Evolutionary conservation across 2,888 invertebrate genomes (phyloP), one percentile per base, ranked within the genome.

Genomic region (Nephrotoma guestfalica): DNA sequence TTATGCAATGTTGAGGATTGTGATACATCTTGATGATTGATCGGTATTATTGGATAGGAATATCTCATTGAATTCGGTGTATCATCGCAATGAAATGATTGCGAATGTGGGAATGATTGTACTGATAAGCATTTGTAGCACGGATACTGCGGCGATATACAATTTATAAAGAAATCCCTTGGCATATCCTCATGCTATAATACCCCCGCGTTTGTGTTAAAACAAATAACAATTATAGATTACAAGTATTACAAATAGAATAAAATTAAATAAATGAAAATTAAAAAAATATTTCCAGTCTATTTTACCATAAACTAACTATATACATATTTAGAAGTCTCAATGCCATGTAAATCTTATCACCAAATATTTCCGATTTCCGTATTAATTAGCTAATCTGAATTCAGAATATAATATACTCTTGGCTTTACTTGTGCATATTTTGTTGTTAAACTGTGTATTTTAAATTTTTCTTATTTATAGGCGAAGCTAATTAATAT

Each of bases 51-150:
- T 41, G 84, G 84, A 84, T 84, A 84, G 84, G 84, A 84, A n/a
- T 84, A 84, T 43, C 86, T 85, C 84, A 87, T 42, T 87, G 87
- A 84, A 42, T 84, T 84, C 41, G 84, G 84, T 84, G n/a, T 84
- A 1, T 84, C 84, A 41, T 84, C 84, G 42, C 84, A 84, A 84
- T 84, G 71, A 47, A 86, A 85, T 86, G 86, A 85, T 86, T 90
- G 89, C 83, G 90, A 90, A 86, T 90, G 90, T 88, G 91, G 90
- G 86, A 91, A 91, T 86, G 90, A 89, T 87, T 89, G 88, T 85
- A 89, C 88, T 87, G 51, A 87, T 84, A 84, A 84, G 84, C 84
- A 84, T 86, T 85, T 84, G 18, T 71, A 86, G 18, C 86, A 86
- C 11, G 43, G 71, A 86, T 43, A 86, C 40, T 83, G 86, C 57